These are phyloP conservation scores for Ceratina japonica DNA, from an alignment of 1,140 invertebrate species.

Conservation along the genomic window DNA sequence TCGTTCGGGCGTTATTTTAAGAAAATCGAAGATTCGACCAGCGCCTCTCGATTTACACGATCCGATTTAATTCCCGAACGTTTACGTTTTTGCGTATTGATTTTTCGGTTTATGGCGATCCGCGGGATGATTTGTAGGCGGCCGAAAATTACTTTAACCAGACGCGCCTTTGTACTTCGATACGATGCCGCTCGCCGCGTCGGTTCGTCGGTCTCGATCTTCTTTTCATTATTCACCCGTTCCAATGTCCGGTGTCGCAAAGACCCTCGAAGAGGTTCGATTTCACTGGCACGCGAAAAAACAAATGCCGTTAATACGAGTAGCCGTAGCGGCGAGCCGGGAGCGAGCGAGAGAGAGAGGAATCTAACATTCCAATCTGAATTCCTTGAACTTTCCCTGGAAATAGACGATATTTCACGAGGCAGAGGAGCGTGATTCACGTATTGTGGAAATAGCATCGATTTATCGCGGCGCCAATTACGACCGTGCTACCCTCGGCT, in stretches of 20 bases:
- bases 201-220: too few relatives aligned
- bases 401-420: slow-evolving; percentile 25
- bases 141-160: slow-evolving; percentile 14
- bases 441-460: slow-evolving; percentile 29
- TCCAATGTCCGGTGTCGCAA: too few relatives aligned
- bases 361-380: slow-evolving; percentile 17
- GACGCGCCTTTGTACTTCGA: neutral
- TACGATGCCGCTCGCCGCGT: neutral
- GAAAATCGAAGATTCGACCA: slow-evolving; percentile 32
- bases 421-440: slow-evolving; percentile 44
- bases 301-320: too few relatives aligned
- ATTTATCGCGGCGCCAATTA: slow-evolving; percentile 40
- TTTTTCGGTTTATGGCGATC: slow-evolving; percentile 11
- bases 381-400: slow-evolving; percentile 9
- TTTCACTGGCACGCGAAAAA: too few relatives aligned
- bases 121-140: slow-evolving; percentile 1
- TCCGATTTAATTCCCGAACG: slow-evolving; percentile 32
- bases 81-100: slow-evolving; percentile 35
- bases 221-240: too few relatives aligned
- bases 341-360: neutral
- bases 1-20: slow-evolving; percentile 55
- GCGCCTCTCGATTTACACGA: slow-evolving; percentile 36
- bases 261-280: too few relatives aligned
- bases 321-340: too few relatives aligned
- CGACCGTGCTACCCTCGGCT: slow-evolving; percentile 22